Conservation (phyloP, 1,140 invertebrate species). For the Drosophila melanica region DNA sequence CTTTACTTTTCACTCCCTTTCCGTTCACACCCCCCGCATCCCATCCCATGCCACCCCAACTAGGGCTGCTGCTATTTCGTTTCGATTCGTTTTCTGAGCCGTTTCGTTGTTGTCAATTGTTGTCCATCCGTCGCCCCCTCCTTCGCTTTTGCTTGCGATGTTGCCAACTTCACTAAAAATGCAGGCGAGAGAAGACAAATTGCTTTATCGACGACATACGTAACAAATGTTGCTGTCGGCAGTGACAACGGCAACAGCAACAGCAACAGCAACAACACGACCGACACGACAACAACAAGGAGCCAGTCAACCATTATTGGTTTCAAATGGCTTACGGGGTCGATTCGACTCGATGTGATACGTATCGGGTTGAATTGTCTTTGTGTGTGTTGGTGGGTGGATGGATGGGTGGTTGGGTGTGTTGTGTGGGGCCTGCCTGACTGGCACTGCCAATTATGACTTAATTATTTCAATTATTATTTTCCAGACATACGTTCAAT, state of each 20-base stretch:
- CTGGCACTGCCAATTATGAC: constrained; percentile 73
- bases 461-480: constrained; percentile 82
- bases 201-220: constrained; percentile 82
- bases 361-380: constrained; percentile 20
- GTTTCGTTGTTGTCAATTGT: constrained; percentile 72
- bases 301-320: constrained; percentile 70
- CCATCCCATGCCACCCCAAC: no score
- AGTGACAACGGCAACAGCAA: constrained; percentile 68
- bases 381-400: constrained; percentile 1
- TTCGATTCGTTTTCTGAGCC: constrained; percentile 38
- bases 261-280: constrained; percentile 22
- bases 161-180: constrained; percentile 60
- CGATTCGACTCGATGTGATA: constrained; percentile 26
- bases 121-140: constrained; percentile 40
- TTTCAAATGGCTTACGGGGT: constrained; percentile 73
- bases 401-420: neutral
- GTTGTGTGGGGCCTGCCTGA: constrained; percentile 8
- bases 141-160: constrained; percentile 38
- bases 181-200: constrained; percentile 81
- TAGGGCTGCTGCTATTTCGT: constrained; percentile 32
- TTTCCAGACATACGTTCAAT: constrained; percentile 62
- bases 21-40: neutral
- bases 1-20: constrained; percentile 3
- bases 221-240: constrained; percentile 82
- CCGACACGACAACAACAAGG: constrained; percentile 29